Base-by-base conservation (phyloP, 2,113 vertebrate genomes). In the Notiomystis cincta region DNA sequence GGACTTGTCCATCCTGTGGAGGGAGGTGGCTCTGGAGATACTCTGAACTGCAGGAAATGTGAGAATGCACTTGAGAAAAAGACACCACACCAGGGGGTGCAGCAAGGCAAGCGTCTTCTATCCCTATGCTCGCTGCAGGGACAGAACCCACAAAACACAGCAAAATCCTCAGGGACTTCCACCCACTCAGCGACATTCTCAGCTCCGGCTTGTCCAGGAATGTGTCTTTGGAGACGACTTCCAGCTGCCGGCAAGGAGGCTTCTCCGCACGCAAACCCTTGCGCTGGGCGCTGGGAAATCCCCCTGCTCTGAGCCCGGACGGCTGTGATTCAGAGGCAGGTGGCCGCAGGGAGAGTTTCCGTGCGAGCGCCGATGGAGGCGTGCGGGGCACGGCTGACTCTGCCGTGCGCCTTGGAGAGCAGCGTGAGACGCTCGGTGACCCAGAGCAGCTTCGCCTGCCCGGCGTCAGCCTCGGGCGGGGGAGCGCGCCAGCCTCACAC, bases 251-350 rank as follows among this genome's bases (percentile, higher is more conserved):
- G 40, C 25, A 22, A 37, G 60, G 50, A 84, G 53, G 53, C 56
- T 87, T 60, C 81, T 94, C 87, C 5, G 17, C 69, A 79, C 38
- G 71, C 81, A 81, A 76, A 10, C 15, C 19, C 44, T 24, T 6
- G 48, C 2, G 3, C 75, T 3, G 28, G 48, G 69, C 42, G 30
- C 82, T 67, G 83, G 83, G 86, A 96, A 96, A 56, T 78, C 35
- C 67, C 87, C 56, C 42, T 2, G 22, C 87, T n/a, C 1, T 0
- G 5, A 60, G 82, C 22, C 40, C 15, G 57, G 73, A 47, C 28
- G 18, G 38, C 91, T 11, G 50, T 95, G 95, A 94, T 31, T 90
- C 96, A 96, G 77, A 67, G 88, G 61, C 6, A 37, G 47, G 53
- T 75, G 85, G 60, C 89, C 18, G 15, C 9, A 13, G 70, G 78